phyloP scores from a whole-genome alignment of 2,888 invertebrate genomes.

The Syritta pipiens region DNA sequence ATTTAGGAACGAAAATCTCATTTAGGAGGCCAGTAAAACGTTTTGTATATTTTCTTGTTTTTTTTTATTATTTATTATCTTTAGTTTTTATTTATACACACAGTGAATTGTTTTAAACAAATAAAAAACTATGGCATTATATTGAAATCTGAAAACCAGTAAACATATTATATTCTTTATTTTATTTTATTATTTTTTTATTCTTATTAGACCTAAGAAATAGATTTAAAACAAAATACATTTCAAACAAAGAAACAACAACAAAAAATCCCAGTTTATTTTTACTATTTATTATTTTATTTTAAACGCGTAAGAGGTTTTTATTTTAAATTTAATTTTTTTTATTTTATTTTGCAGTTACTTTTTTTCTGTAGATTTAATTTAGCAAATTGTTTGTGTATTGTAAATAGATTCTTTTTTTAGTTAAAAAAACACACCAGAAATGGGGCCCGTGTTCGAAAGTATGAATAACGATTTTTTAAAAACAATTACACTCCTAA shows the following conservation, averaged over 20 bases:
- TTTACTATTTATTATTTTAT: slow-evolving; percentile 60
- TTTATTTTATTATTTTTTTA: background rate
- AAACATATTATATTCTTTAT: slow-evolving; percentile 7
- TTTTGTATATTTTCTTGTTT: slow-evolving; percentile 60
- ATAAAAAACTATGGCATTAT: slow-evolving; percentile 59
- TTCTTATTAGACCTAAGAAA: background rate
- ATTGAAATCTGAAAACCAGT: slow-evolving; percentile 59
- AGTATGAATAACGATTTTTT: slow-evolving; percentile 35
- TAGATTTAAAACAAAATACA: background rate
- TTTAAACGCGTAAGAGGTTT: slow-evolving; percentile 44
- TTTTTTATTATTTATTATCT: slow-evolving; percentile 51
- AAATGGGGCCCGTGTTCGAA: slow-evolving; percentile 14
- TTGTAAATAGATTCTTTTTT: slow-evolving; percentile 50
- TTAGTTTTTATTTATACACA: slow-evolving; percentile 32
- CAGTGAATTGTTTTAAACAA: too few species aligned
- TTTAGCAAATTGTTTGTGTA: slow-evolving; percentile 65
- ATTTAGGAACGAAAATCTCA: slow-evolving; percentile 64
- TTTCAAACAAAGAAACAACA: slow-evolving; percentile 49
- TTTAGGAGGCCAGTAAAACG: slow-evolving; percentile 67
- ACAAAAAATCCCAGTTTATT: slow-evolving; percentile 52
- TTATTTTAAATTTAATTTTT: slow-evolving; percentile 17
- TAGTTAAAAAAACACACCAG: slow-evolving; percentile 25
- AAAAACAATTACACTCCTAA: background rate
- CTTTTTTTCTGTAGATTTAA: slow-evolving; percentile 49
- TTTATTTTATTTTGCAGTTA: slow-evolving; percentile 43